Conservation (phyloP, 2,113 vertebrate species). For the Corythaixoides concolor region DNA sequence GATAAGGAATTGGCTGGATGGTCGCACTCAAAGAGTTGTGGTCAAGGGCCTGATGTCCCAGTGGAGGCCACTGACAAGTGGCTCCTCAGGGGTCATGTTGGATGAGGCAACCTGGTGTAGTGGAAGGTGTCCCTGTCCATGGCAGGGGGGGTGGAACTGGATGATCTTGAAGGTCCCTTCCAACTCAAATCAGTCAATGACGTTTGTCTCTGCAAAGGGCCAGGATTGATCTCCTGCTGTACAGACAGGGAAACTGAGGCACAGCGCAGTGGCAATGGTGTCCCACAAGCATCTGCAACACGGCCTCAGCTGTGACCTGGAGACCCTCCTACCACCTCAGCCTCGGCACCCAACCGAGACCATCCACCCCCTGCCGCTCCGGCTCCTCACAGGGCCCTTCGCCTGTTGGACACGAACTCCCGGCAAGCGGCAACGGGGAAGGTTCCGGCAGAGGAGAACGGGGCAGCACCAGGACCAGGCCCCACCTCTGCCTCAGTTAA, state of each 20-base stretch:
- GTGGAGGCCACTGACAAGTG: no score
- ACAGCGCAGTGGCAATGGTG: neutral
- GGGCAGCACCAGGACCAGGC: neutral
- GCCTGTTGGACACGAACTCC: rapidly evolving
- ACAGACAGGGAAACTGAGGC: neutral
- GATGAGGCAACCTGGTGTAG: no score
- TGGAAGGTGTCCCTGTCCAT: no score
- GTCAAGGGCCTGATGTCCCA: no score
- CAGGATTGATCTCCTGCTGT: neutral
- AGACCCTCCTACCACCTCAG: neutral
- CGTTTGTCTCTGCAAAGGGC: neutral
- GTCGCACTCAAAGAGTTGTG: no score
- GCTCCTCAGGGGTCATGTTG: no score
- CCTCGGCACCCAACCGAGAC: neutral
- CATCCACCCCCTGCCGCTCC: neutral
- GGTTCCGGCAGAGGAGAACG: neutral
- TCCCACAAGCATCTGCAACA: rapidly evolving
- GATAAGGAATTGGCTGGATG: no score
- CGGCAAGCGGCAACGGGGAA: rapidly evolving
- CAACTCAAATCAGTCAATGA: no score
- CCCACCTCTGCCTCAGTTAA: rapidly evolving
- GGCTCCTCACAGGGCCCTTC: no score
- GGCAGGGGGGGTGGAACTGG: no score
- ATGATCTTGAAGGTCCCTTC: no score
- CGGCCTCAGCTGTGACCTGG: neutral